Evolutionary conservation across 1,140 invertebrate genomes (phyloP).

Genomic region (Amphibalanus amphitrite): DNA sequence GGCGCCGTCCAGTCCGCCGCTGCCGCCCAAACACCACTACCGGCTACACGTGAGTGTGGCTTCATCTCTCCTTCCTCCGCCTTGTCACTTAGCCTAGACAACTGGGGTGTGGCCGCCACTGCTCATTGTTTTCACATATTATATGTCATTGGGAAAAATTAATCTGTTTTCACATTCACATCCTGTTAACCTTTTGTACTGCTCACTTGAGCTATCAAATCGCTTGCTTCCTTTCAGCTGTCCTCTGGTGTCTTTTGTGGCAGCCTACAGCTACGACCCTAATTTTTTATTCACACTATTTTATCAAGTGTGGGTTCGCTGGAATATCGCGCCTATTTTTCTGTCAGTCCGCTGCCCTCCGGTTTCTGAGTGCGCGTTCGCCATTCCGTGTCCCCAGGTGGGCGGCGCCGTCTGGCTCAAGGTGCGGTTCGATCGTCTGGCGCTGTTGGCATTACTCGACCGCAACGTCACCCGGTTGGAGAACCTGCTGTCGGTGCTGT

Average conservation of each 20-base stretch:
- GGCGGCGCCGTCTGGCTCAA: constrained; percentile 23
- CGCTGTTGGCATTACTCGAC: constrained; percentile 80
- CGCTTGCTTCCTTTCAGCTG: background rate
- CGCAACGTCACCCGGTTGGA: constrained; percentile 71
- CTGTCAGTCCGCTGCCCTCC: background rate
- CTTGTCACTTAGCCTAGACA: too few relatives aligned
- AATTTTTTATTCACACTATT: too few relatives aligned
- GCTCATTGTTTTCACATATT: too few relatives aligned
- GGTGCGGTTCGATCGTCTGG: constrained; percentile 74
- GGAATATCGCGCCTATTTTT: too few relatives aligned
- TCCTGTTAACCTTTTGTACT: too few relatives aligned
- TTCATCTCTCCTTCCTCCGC: too few relatives aligned
- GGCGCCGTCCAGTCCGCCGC: background rate
- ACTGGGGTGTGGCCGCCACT: too few relatives aligned
- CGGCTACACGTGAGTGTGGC: background rate
- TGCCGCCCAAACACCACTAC: background rate
- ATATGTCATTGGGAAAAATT: too few relatives aligned
- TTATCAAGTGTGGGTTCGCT: too few relatives aligned
- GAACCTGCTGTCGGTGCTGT: constrained; percentile 58
- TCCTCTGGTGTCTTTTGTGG: background rate
- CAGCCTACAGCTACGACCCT: too few relatives aligned
- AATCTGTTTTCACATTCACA: too few relatives aligned
- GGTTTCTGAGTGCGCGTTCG: background rate
- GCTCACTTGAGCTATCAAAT: too few relatives aligned
- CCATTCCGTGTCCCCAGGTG: constrained; percentile 45